A percentile compares a stretch with the other conserved stretches of the same genome.
Evolutionary conservation across 2,888 invertebrate genomes (phyloP).

Genomic region (Gandaritis pyraliata): DNA sequence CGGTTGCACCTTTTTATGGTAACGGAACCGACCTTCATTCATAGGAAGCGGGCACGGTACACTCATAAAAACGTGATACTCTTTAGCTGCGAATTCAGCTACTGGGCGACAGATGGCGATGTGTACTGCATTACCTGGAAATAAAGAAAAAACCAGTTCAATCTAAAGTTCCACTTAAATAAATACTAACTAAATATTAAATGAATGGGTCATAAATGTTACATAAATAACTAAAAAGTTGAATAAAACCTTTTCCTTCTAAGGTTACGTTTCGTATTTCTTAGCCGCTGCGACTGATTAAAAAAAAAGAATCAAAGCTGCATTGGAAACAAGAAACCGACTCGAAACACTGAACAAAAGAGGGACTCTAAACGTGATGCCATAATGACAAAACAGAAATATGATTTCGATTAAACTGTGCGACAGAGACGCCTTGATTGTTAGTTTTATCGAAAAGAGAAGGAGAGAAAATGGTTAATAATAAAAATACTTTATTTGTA

Average conservation of each 20-base stretch:
- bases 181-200: constrained; percentile 38
- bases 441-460: constrained; percentile 60
- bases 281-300: constrained; percentile 63
- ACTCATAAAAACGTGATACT: constrained; percentile 57
- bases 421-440: constrained; percentile 63
- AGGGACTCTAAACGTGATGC: constrained; percentile 82
- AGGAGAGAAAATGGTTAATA: constrained; percentile 76
- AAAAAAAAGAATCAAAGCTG: constrained; percentile 70
- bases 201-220: constrained; percentile 44
- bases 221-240: constrained; percentile 46
- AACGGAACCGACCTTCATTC: constrained; percentile 68
- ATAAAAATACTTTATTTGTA: constrained; percentile 84
- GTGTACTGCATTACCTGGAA: constrained; percentile 54
- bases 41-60: constrained; percentile 64
- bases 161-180: constrained; percentile 31
- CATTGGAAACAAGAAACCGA: constrained; percentile 81
- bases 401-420: constrained; percentile 83
- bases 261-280: constrained; percentile 68
- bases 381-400: constrained; percentile 85
- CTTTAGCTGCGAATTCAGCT: constrained; percentile 47
- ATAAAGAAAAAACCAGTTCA: constrained; percentile 41
- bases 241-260: constrained; percentile 37
- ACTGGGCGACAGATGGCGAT: constrained; percentile 74
- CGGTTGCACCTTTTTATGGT: constrained; percentile 77
- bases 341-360: constrained; percentile 77